phyloP scores from a whole-genome alignment of 2,113 vertebrate genomes.

The Acinonyx jubatus region DNA sequence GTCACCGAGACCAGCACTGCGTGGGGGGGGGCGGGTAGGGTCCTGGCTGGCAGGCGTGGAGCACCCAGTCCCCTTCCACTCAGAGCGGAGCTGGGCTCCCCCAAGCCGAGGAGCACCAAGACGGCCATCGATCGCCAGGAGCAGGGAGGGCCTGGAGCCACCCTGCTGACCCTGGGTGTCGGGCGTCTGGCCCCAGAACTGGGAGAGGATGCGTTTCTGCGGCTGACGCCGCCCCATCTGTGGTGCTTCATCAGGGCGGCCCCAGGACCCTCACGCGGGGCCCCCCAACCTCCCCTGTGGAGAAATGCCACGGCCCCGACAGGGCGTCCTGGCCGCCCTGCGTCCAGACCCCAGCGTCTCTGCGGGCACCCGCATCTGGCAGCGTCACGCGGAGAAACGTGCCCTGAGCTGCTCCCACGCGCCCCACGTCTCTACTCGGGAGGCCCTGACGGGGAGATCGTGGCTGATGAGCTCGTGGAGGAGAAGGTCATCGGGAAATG shows the following conservation, averaged over 20 bases:
- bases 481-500: background rate
- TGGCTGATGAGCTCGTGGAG: background rate
- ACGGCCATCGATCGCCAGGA: accelerated
- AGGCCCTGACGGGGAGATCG: background rate
- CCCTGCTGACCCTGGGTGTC: accelerated
- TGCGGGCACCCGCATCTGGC: accelerated
- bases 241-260: accelerated
- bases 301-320: accelerated
- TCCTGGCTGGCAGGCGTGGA: background rate
- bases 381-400: accelerated
- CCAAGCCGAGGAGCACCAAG: background rate
- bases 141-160: accelerated
- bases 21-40: background rate
- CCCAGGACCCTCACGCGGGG: accelerated
- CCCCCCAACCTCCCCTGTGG: background rate
- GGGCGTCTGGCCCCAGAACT: background rate
- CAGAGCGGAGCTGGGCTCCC: background rate
- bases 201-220: accelerated
- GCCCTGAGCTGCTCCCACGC: accelerated
- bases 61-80: background rate
- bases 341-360: background rate
- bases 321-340: background rate
- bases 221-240: accelerated
- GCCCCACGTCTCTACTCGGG: accelerated
- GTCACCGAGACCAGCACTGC: background rate